Conservation (phyloP, 2,113 vertebrate species). For the Macquaria ambigua region DNA sequence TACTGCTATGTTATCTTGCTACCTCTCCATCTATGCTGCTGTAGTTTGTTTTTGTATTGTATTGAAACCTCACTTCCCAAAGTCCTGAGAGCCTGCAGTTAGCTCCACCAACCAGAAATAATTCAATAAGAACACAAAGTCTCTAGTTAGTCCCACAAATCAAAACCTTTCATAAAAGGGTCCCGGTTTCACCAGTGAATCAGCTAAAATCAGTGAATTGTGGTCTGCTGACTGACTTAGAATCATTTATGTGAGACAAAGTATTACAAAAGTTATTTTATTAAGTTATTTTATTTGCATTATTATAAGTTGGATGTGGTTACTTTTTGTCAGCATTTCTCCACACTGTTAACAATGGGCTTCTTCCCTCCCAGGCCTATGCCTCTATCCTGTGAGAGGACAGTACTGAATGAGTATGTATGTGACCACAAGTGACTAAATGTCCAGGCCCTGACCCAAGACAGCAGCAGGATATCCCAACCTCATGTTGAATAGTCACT, state of each 20-base stretch:
- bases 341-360: not conserved
- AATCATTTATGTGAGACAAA: not conserved
- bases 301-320: not conserved
- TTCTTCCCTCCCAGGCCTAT: too few relatives aligned
- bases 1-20: not conserved
- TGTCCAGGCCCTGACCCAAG: conserved; percentile 25
- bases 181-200: not conserved
- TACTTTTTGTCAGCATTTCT: not conserved
- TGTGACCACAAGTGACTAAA: conserved; percentile 32
- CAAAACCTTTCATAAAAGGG: not conserved
- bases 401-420: not conserved
- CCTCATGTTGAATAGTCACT: conserved; percentile 26
- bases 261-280: not conserved
- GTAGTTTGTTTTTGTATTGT: not conserved
- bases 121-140: conserved; percentile 11
- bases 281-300: not conserved
- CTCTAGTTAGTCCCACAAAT: conserved; percentile 3
- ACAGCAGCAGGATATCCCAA: conserved; percentile 39
- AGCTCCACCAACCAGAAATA: conserved; percentile 1
- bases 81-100: not conserved
- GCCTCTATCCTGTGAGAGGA: not conserved
- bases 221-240: not conserved
- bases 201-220: not conserved
- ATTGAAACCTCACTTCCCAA: conserved; percentile 2
- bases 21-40: not conserved